Base-by-base conservation (phyloP, 2,113 vertebrate species). In the Pardalotus punctatus region DNA sequence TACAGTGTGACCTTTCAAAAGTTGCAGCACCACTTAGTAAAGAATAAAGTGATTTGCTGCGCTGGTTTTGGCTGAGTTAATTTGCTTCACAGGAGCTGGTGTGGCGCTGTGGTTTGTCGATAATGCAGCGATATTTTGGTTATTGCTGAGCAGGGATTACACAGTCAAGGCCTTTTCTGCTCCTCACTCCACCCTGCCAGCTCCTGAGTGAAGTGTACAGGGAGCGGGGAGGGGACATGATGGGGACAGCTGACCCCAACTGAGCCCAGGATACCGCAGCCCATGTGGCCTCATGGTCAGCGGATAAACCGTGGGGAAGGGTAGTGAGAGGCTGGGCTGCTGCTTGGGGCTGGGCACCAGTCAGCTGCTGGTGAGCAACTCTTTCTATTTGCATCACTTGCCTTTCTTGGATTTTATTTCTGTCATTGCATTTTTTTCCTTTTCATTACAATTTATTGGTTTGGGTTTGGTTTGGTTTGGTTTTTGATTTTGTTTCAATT, bases 361-460 rank as follows among this genome's bases (percentile, higher is more conserved):
- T 40, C 14, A 6, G 13, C 54, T 24, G 36, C 17, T 13, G 24
- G 29, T 28, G 38, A 73, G 15, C 10, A 40, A 1, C 27, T 64
- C 23, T 31, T 62, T 56, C 56, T 15, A 31, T 40, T 56, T 73
- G 20, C 21, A 38, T 40, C 29, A 4, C n/a, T 50, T 62, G 14
- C 9, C 14, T 65, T 10, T 13, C 36, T 33, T 57, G 36, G n/a
- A 38, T 51, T 81, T 73, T 38, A 38, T 31, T 40, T 20, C 5
- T 62, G 6, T 14, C 5, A 45, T 18, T 19, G 12, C 22, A 5
- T 12, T 40, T 38, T 79, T 38, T 22, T 12, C 10, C 10, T 38
- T 48, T 45, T 62, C 0, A 0, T 67, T 45, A 5, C 6, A 35
- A 8, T 33, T 28, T 42, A 19, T 25, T 48, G 6, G 4, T 67